Conservation (phyloP, 2,888 invertebrate species). For the Xanthorhoe spadicearia region DNA sequence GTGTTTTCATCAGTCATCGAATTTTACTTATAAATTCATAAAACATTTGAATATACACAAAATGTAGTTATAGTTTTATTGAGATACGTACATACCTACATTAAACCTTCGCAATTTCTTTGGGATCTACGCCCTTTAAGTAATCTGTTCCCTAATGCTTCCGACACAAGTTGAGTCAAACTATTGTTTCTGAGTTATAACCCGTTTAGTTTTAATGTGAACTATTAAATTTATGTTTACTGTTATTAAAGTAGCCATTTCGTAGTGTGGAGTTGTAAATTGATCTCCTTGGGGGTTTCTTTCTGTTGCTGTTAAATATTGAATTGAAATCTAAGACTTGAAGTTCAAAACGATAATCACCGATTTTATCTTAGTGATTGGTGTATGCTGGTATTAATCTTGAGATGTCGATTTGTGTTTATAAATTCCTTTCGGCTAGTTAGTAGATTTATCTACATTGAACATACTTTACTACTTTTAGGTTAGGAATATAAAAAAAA, state of each 20-base stretch:
- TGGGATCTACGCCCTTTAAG: constrained; percentile 2
- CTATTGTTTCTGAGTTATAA: constrained; percentile 33
- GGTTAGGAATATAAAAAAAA: too few species aligned
- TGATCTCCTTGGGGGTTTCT: constrained; percentile 20
- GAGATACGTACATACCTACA: too few species aligned
- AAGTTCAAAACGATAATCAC: constrained; percentile 13
- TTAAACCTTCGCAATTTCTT: background rate
- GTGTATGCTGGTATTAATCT: constrained; percentile 10
- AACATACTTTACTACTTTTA: too few species aligned
- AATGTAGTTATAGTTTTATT: too few species aligned
- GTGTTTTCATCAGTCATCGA: too few species aligned
- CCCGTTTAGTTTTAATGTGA: constrained; percentile 30
- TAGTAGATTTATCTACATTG: too few species aligned
- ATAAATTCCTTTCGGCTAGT: background rate
- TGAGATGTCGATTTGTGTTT: background rate
- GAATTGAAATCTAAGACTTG: constrained; percentile 10
- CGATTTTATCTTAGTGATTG: constrained; percentile 18
- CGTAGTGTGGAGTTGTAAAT: constrained; percentile 25
- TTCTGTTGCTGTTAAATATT: constrained; percentile 16
- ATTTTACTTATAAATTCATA: too few species aligned
- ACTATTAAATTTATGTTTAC: constrained; percentile 28
- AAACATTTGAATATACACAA: too few species aligned
- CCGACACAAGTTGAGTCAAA: constrained; percentile 25
- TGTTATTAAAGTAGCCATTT: constrained; percentile 28
- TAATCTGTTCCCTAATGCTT: constrained; percentile 27